phyloP scores from a whole-genome alignment of 2,888 invertebrate genomes.

The Athetis lepigone region DNA sequence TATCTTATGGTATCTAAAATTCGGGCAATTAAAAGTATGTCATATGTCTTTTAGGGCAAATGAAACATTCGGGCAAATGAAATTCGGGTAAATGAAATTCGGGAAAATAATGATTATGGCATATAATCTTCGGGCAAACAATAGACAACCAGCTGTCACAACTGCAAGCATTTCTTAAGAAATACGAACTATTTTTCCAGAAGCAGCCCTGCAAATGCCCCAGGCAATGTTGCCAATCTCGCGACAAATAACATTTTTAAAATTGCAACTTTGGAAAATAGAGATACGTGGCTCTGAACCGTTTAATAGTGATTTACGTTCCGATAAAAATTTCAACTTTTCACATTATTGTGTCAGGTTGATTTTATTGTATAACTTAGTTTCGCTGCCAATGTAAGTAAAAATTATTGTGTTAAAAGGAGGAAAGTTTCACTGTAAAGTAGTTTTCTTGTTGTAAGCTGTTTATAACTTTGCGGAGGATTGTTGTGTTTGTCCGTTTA shows the following conservation, averaged over 20 bases:
- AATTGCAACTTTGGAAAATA: slow-evolving; percentile 67
- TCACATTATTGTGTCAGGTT: slow-evolving; percentile 57
- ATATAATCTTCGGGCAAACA: too few species aligned
- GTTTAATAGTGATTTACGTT: slow-evolving; percentile 65
- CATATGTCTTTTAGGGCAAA: too few species aligned
- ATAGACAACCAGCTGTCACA: slow-evolving; percentile 42
- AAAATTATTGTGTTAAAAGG: slow-evolving; percentile 55
- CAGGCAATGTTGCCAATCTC: slow-evolving; percentile 56
- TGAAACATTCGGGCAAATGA: too few species aligned
- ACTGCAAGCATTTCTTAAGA: slow-evolving; percentile 34
- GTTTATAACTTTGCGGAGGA: slow-evolving; percentile 25
- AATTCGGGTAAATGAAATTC: too few species aligned
- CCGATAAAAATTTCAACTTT: slow-evolving; percentile 65
- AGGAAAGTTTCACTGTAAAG: slow-evolving; percentile 29
- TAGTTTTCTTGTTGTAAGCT: slow-evolving; percentile 30
- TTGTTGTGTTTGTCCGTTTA: slow-evolving; percentile 28
- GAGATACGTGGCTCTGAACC: slow-evolving; percentile 62
- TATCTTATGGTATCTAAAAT: too few species aligned
- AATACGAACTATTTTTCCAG: slow-evolving; percentile 39
- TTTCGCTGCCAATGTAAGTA: slow-evolving; percentile 41
- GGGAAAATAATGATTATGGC: too few species aligned
- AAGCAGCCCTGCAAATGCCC: slow-evolving; percentile 42
- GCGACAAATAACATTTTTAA: slow-evolving; percentile 69
- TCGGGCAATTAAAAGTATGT: too few species aligned
- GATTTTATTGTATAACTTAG: slow-evolving; percentile 61